Conservation (phyloP, 2,888 invertebrate genomes). For the Agrochola lota region DNA sequence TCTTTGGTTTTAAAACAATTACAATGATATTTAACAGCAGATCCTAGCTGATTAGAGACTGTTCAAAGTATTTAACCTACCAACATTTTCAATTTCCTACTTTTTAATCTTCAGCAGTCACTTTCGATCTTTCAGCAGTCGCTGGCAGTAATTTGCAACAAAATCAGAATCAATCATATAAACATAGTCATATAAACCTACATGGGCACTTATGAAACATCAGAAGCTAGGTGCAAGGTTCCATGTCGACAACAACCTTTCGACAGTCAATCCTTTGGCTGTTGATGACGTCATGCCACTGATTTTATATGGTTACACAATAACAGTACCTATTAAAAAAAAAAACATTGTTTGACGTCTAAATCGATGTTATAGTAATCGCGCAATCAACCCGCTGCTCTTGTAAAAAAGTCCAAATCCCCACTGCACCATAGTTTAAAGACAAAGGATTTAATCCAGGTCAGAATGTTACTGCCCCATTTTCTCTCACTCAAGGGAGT, state of each 20-base stretch:
- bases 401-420: not conserved
- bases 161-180: no score
- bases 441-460: slow-evolving; percentile 48
- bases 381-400: not conserved
- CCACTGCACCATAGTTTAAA: slow-evolving; percentile 4
- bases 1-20: not conserved
- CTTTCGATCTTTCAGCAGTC: not conserved
- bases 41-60: not conserved
- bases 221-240: no score
- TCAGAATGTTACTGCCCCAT: slow-evolving; percentile 37
- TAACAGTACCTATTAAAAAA: not conserved
- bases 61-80: not conserved
- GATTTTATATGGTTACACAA: not conserved
- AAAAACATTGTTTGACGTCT: not conserved
- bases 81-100: not conserved
- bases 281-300: not conserved
- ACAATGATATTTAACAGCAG: not conserved
- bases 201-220: no score
- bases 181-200: no score
- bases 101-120: not conserved
- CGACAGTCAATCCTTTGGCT: not conserved
- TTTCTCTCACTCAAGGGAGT: slow-evolving; percentile 32
- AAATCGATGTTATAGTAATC: not conserved
- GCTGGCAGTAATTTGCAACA: no score
- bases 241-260: no score